A percentile compares a stretch with the other conserved stretches of the same genome.
phyloP scores from a whole-genome alignment of 1,140 invertebrate species.

The Drosophila prosaltans region DNA sequence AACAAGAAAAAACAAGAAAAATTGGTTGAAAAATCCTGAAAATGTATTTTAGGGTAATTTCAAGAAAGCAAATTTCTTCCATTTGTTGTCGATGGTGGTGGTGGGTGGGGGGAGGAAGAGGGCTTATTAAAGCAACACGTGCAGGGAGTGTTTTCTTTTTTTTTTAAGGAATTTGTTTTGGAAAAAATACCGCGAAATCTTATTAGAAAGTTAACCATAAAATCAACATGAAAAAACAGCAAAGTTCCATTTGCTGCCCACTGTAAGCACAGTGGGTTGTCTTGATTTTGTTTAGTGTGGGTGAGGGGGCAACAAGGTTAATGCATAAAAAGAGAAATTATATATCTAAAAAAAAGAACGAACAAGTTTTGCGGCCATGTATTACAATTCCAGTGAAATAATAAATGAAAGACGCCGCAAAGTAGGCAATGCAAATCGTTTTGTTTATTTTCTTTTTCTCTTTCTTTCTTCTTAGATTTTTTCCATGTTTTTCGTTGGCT shows the following conservation, averaged over 20 bases:
- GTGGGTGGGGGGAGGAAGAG: not conserved
- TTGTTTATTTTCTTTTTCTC: slow-evolving; percentile 26
- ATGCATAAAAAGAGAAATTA: slow-evolving; percentile 71
- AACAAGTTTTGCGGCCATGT: slow-evolving; percentile 42
- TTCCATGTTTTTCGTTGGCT: slow-evolving; percentile 44
- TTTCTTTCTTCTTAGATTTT: slow-evolving; percentile 28
- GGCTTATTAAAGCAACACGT: slow-evolving; percentile 71
- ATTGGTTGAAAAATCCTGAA: slow-evolving; percentile 55
- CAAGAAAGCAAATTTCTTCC: too few relatives aligned
- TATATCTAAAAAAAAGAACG: slow-evolving; percentile 58
- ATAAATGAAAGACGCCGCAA: slow-evolving; percentile 71
- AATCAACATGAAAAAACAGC: slow-evolving; percentile 42
- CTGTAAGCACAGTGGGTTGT: slow-evolving; percentile 70
- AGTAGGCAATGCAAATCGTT: slow-evolving; percentile 76
- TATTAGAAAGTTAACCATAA: slow-evolving; percentile 68
- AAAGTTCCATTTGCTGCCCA: slow-evolving; percentile 67
- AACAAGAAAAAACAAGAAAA: slow-evolving; percentile 24
- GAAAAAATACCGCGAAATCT: slow-evolving; percentile 68
- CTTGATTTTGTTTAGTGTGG: not conserved
- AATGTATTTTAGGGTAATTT: slow-evolving; percentile 49
- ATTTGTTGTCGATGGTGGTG: slow-evolving; percentile 31
- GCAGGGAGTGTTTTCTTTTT: slow-evolving; percentile 46
- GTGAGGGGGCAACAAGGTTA: slow-evolving; percentile 28
- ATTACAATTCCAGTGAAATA: slow-evolving; percentile 35
- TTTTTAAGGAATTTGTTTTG: slow-evolving; percentile 6